A percentile compares a stretch with the other conserved stretches of the same genome.
Evolutionary conservation across 2,113 vertebrate genomes (phyloP).

Genomic region (Periophthalmus modestus): DNA sequence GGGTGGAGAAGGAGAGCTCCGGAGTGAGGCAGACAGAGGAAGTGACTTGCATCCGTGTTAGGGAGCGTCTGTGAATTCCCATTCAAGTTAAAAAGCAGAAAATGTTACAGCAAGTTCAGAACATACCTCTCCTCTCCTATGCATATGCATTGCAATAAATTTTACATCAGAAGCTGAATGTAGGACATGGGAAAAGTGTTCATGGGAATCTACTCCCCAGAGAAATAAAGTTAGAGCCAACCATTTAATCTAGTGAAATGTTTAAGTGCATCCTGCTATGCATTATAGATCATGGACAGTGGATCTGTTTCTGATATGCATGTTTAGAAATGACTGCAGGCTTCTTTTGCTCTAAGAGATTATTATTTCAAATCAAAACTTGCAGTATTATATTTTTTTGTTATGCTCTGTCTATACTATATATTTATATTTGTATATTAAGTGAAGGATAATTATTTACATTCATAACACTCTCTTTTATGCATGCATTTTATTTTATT

Average conservation of each 20-base stretch:
- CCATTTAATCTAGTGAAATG: background rate
- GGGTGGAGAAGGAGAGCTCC: slow-evolving; percentile 48
- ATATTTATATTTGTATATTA: no score
- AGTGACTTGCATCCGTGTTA: slow-evolving; percentile 71
- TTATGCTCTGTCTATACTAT: no score
- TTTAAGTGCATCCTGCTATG: background rate
- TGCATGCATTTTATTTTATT: no score
- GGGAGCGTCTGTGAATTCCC: slow-evolving; percentile 77
- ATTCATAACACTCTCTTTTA: no score
- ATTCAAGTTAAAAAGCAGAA: slow-evolving; percentile 44
- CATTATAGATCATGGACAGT: background rate
- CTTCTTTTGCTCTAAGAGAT: no score
- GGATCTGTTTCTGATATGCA: background rate
- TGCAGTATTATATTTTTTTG: no score
- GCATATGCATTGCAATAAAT: background rate
- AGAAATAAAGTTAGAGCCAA: background rate
- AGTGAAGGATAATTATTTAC: no score
- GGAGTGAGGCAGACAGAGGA: slow-evolving; percentile 47
- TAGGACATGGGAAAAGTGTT: background rate
- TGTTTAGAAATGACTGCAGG: background rate
- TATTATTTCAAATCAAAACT: no score
- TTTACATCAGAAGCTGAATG: background rate
- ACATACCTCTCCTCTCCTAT: background rate
- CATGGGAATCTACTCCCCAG: background rate
- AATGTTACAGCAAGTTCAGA: background rate